Evolutionary conservation across 2,113 vertebrate genomes (phyloP).

Genomic region (Spermophilus dauricus): DNA sequence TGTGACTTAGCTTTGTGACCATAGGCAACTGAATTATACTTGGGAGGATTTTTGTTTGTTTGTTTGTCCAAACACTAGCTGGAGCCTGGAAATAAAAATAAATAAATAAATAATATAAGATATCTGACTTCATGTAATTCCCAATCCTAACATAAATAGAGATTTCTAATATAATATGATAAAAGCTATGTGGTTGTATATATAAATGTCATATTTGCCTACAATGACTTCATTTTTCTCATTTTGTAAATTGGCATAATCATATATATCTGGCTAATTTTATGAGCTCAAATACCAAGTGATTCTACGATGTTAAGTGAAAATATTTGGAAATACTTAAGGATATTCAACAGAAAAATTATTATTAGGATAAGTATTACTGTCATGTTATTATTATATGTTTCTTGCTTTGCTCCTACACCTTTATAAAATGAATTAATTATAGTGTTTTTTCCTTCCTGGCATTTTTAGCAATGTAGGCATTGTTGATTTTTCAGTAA

Average conservation of each 20-base stretch:
- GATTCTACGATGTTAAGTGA: not conserved
- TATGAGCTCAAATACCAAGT: conserved; percentile 20
- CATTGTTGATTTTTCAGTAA: not conserved
- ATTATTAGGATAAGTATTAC: not conserved
- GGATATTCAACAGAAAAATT: conserved; percentile 26
- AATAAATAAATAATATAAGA: not conserved
- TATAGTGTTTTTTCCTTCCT: not conserved
- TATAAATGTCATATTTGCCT: not conserved
- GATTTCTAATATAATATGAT: not conserved
- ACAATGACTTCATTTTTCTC: not conserved
- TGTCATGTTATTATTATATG: not conserved
- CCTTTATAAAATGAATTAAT: conserved; percentile 6
- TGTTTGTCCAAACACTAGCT: not conserved
- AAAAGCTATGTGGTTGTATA: not conserved
- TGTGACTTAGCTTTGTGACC: conserved; percentile 43
- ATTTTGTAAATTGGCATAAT: not conserved
- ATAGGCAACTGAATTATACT: conserved; percentile 37
- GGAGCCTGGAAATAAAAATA: not conserved
- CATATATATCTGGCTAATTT: not conserved
- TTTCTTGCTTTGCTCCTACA: conserved; percentile 5
- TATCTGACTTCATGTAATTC: not conserved
- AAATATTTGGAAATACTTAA: conserved; percentile 36
- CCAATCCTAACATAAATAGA: conserved; percentile 19
- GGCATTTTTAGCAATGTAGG: not conserved
- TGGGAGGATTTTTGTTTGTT: not conserved